Evolutionary conservation across 37 sponge, comb jelly and placozoan species (phyloP), one percentile per base, ranked within the genome.

Genomic region (Halichondria panicea): DNA sequence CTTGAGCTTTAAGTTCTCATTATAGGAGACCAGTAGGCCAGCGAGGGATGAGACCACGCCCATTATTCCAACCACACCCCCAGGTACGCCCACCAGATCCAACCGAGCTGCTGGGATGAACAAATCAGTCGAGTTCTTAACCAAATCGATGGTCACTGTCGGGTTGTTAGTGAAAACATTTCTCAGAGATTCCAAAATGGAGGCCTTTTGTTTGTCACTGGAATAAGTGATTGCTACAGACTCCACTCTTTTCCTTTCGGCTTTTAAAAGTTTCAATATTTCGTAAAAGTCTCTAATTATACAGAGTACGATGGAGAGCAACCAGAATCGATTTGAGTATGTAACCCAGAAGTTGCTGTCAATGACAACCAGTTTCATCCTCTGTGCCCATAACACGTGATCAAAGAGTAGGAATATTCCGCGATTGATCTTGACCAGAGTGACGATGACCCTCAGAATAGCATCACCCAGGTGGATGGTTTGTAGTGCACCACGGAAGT

Each of bases 371-470:
- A 91, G 71, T 12, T 74, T 72, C 79, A 91, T 77, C 37, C 75
- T 71, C 43, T 71, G 70, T 4, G 77, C 76, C 92, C 92, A 91
- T 18, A 91, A 18, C 22, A 94, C 33, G 66, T 94, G 84, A 38
- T 94, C 95, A 41, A 86, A 52, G 22, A 94, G 70, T 9, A 94
- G 73, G 82, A 83, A 90, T 18, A 94, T 57, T 30, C 81, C 80
- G 25, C 78, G 62, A 60, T 70, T 81, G 30, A 94, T 65, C 46
- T 87, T 84, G 40, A 68, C 38, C 12, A 94, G 61, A 8, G 91
- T 85, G 40, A 87, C 60, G 22, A 81, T 35, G 27, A 87, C 37
- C 25, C 91, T 72, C 0, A 84, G 75, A 11, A 87, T 25, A 0
- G 84, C 81, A 42, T 87, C 76, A 4, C 38, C 30, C 21, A 87